Conservation (phyloP, 1,140 invertebrate genomes). For the Cydia strobilella region DNA sequence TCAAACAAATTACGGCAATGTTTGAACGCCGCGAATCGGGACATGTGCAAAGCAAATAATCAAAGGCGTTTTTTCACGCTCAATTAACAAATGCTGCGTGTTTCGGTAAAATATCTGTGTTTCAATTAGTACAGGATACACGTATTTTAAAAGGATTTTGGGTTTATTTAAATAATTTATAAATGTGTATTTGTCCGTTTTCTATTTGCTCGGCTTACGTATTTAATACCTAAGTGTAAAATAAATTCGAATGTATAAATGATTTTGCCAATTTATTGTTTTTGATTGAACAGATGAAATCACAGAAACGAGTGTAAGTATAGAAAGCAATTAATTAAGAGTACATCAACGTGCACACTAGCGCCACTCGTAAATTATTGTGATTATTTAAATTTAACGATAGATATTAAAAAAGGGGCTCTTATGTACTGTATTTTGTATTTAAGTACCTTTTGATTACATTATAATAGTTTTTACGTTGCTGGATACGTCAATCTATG, state of each 20-base stretch:
- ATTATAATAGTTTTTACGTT: no score
- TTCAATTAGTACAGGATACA: neutral
- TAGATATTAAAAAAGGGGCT: no score
- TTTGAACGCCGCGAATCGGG: conserved; percentile 10
- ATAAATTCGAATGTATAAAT: neutral
- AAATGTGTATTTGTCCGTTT: neutral
- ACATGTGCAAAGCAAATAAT: conserved; percentile 12
- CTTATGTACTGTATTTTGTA: no score
- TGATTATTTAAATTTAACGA: no score
- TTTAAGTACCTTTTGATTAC: no score
- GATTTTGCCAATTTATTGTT: neutral
- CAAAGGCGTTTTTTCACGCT: conserved; percentile 17
- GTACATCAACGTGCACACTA: no score
- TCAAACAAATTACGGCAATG: conserved; percentile 25
- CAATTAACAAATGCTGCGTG: conserved; percentile 3
- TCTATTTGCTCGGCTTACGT: neutral
- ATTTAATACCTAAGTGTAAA: neutral
- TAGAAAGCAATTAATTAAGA: neutral
- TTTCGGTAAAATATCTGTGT: conserved; percentile 12
- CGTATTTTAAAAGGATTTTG: neutral
- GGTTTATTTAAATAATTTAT: neutral
- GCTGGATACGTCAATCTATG: no score
- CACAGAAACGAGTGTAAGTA: no score
- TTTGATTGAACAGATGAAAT: no score
- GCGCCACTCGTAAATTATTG: no score